Evolutionary conservation across 2,888 invertebrate species (phyloP).

Genomic region (Mactromeris polynyma): DNA sequence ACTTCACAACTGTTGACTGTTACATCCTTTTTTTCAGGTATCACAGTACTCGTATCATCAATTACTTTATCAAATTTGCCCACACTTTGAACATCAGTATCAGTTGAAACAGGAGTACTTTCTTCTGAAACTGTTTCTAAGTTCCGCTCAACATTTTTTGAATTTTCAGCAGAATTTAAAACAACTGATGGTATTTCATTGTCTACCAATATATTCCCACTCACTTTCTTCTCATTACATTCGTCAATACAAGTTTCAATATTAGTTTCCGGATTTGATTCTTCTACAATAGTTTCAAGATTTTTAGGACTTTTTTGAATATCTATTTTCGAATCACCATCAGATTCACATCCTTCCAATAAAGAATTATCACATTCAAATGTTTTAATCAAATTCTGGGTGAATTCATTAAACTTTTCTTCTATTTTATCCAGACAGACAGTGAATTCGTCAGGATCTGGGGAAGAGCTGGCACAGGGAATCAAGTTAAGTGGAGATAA

Average conservation of each 20-base stretch:
- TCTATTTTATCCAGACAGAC: slow-evolving; percentile 4
- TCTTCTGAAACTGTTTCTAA: neutral
- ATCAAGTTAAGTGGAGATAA: neutral
- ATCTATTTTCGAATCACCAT: neutral
- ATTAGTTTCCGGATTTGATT: neutral
- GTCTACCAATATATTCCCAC: neutral
- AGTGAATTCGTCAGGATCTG: neutral
- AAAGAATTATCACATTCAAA: neutral
- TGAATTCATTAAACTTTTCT: slow-evolving; percentile 17
- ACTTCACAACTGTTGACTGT: neutral
- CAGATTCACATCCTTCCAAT: neutral
- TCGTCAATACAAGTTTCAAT: neutral
- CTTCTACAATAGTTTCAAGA: slow-evolving; percentile 4
- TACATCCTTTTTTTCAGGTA: neutral
- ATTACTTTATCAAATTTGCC: neutral
- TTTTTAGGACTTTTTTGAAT: neutral
- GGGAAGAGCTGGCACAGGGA: neutral
- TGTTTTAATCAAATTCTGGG: slow-evolving; percentile 11
- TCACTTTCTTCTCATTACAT: neutral
- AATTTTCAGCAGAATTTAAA: neutral
- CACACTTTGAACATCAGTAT: neutral
- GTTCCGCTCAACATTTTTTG: neutral
- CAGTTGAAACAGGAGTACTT: neutral
- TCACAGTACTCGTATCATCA: neutral
- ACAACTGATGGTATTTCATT: neutral